Evolutionary conservation across 2,113 vertebrate genomes (phyloP), one percentile per base, ranked within the genome.

Genomic region (Callithrix jacchus): DNA sequence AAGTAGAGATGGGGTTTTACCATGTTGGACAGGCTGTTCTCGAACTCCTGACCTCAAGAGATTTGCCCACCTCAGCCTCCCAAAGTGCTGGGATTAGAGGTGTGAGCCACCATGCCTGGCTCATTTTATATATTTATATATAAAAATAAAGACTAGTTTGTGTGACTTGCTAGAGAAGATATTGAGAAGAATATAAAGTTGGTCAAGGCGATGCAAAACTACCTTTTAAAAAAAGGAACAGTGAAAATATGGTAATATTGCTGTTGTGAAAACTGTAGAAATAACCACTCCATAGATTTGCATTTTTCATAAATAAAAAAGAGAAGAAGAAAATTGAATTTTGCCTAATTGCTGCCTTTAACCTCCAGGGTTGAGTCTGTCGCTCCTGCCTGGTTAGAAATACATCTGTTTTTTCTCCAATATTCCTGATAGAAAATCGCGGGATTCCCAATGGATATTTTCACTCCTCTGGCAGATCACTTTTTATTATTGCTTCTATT

Each of bases 321-420:
- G 13, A 77, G 86, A 56, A 71, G 12, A 88, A 90, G n/a, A 18
- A 94, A 91, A 83, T 70, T 94, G 40, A 80, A 23, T 93, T 93
- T 89, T 95, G 52, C 88, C 56, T 2, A 3, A 49, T 71, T 49
- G n/a, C 66, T 95, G 66, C 2, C 1, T 83, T 0, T 1, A 96
- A 68, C 82, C 81, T 96, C 82, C 30, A 16, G 89, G 90, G 61
- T 83, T 88, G 40, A 97, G 40, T 96, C 90, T 71, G 73, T 54
- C 49, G 86, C 71, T 96, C 82, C 56, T 95, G 87, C 83, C 92
- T 97, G 94, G 95, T 52, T 0, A 0, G 89, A 96, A 97, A 95
- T 92, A 17, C 7, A 80, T 76, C 93, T 12, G 2, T 90, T 87
- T 96, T 74, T 91, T 45, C 61, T 64, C 74, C 49, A 71, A 11